Base-by-base conservation (phyloP, 1,140 invertebrate species). In the Cydia strobilella region DNA sequence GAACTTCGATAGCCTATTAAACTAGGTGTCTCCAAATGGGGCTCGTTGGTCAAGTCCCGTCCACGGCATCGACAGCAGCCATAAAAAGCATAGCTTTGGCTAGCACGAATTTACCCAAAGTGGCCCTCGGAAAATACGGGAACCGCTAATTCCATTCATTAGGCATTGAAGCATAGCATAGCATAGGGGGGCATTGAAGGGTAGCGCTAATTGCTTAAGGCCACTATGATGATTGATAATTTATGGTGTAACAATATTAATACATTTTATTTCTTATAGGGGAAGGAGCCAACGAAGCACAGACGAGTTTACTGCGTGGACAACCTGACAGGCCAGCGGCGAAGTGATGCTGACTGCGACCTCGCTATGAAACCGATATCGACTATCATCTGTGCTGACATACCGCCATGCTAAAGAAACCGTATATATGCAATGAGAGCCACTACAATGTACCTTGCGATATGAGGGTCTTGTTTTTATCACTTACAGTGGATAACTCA, bases 291-390 rank as follows among this genome's bases (percentile, higher is more conserved):
- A 5, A 89, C 81, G 59, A 91, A 90, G 75, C 79, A 87, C 39
- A 82, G 91, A 48, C 86, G 80, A 65, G 90, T 93, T 2, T 86
- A 92, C 78, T 93, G 93, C 79, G 88, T 89, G 45, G 86, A 91
- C 77, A 91, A 87, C 79, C 39, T 81, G 76, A 83, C 86, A 12
- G 88, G 92, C 18, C 77, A 83, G 84, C 69, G 86, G 87, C 6
- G 82, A 90, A 12, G 76, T 15, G 91, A 93, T 71, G 80, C 82
- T 6, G 79, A 89, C 75, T 93, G 93, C 79, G 89, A 90, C 74
- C 13, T 74, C 31, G 78, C 80, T 6, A 82, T 71, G 9, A 92
- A 87, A 79, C 92, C 92, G n/a, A 79, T 84, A 18, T 84, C 74
- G 74, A 83, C 83, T 18, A 87, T 90, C 20, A 85, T 82, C 76